Evolutionary conservation across 1,140 invertebrate genomes (phyloP).

Genomic region (Drosophila ercepeae): DNA sequence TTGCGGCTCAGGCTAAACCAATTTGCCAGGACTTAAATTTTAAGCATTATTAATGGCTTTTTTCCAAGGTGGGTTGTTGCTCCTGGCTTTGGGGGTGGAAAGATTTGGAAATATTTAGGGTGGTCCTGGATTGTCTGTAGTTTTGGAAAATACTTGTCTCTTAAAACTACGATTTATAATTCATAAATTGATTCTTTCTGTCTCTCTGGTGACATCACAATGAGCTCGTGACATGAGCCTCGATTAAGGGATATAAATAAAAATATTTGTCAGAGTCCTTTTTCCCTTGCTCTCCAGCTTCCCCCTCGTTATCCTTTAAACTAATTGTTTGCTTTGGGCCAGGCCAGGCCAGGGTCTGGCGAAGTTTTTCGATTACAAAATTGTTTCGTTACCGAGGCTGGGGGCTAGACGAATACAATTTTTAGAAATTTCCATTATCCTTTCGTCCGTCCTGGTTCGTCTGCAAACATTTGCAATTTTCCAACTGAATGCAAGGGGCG

Average conservation of each 20-base stretch:
- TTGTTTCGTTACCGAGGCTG: constrained; percentile 23
- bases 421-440: constrained; percentile 49
- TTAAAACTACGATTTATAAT: neutral
- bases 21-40: constrained; percentile 79
- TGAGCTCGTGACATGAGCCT: constrained; percentile 40
- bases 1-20: constrained; percentile 61
- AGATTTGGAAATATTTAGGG: neutral
- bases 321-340: constrained; percentile 47
- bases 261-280: constrained; percentile 15
- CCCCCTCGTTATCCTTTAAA: constrained; percentile 9
- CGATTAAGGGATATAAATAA: constrained; percentile 48
- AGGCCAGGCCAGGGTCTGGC: constrained; percentile 21
- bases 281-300: no score
- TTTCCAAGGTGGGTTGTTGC: constrained; percentile 2
- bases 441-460: constrained; percentile 11
- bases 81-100: constrained; percentile 3
- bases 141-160: no score
- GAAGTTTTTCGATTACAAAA: constrained; percentile 52
- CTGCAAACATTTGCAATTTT: constrained; percentile 37
- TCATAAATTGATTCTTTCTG: neutral
- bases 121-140: constrained; percentile 10
- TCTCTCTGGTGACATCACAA: constrained; percentile 3
- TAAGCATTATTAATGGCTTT: constrained; percentile 73
- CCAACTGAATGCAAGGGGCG: neutral
- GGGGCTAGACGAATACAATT: constrained; percentile 19